These are phyloP conservation scores for Eupelmus urozonus DNA, from an alignment of 2,888 invertebrate species.

Conservation along the genomic window DNA sequence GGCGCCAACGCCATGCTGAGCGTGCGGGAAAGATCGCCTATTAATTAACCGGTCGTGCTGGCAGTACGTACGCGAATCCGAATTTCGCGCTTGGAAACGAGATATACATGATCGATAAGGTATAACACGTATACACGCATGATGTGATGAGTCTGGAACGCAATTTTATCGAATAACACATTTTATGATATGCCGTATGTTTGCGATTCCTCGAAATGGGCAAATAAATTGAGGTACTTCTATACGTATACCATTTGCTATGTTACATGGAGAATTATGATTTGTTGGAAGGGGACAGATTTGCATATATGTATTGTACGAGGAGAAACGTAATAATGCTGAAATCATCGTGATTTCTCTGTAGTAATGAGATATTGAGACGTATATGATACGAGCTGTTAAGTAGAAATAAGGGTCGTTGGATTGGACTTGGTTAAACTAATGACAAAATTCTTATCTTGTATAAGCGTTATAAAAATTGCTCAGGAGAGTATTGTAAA, in stretches of 20 bases:
- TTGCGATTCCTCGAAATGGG: constrained; percentile 30
- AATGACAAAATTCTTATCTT: constrained; percentile 2
- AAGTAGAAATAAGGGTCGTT: neutral
- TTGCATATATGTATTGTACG: neutral
- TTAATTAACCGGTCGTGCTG: constrained; percentile 54
- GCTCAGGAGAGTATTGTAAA: constrained; percentile 2
- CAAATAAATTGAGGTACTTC: constrained; percentile 29
- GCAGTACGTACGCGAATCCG: constrained; percentile 12
- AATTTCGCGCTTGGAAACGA: constrained; percentile 32
- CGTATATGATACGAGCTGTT: neutral
- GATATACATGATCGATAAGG: constrained; percentile 36
- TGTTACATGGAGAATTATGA: constrained; percentile 4
- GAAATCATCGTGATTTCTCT: neutral
- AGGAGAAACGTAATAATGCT: neutral
- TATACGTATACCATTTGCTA: constrained; percentile 1
- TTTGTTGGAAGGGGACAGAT: neutral
- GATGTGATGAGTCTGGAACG: constrained; percentile 44
- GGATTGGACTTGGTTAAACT: constrained; percentile 15
- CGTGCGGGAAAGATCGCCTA: constrained; percentile 25
- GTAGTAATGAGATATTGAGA: neutral
- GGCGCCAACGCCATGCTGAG: constrained; percentile 35
- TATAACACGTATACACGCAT: constrained; percentile 11
- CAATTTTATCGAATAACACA: constrained; percentile 45
- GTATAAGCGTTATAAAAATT: constrained; percentile 1
- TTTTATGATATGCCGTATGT: constrained; percentile 20